These are phyloP conservation scores for Otocyon megalotis DNA, from an alignment of 2,113 vertebrate genomes.

Conservation along the genomic window DNA sequence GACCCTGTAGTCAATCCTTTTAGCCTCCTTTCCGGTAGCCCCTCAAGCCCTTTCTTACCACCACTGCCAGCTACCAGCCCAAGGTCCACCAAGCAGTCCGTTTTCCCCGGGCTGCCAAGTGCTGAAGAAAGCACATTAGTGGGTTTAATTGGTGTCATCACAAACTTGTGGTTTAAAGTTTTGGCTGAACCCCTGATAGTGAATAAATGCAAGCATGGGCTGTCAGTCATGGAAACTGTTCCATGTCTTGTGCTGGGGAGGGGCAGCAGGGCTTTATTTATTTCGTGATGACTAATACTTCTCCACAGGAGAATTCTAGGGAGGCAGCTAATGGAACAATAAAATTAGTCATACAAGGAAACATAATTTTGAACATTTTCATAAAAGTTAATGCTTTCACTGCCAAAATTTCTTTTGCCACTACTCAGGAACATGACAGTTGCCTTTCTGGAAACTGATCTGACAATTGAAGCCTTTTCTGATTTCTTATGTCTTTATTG, in stretches of 20 bases:
- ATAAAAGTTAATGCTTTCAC: not conserved
- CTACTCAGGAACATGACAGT: not conserved
- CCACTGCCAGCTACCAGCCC: not conserved
- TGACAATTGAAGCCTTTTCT: not conserved
- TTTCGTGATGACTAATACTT: not conserved
- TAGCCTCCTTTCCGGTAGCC: not conserved
- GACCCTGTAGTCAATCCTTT: not conserved
- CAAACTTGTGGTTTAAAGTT: not conserved
- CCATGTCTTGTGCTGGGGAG: not conserved
- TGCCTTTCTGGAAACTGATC: not conserved
- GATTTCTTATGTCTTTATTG: not conserved
- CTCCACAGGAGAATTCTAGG: not conserved
- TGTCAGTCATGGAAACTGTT: not conserved
- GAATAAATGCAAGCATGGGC: rapidly evolving
- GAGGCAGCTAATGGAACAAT: not conserved
- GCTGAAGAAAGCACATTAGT: not conserved
- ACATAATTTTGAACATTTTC: not conserved
- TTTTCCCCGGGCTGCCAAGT: not conserved
- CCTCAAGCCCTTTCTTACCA: not conserved
- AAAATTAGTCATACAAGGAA: not conserved
- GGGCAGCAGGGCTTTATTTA: not conserved
- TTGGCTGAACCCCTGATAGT: not conserved
- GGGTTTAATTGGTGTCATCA: not conserved
- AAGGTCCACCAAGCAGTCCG: too few species aligned
- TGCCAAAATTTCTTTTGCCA: not conserved